Evolutionary conservation across 2,113 vertebrate genomes (phyloP).

Genomic region (Corapipo altera): DNA sequence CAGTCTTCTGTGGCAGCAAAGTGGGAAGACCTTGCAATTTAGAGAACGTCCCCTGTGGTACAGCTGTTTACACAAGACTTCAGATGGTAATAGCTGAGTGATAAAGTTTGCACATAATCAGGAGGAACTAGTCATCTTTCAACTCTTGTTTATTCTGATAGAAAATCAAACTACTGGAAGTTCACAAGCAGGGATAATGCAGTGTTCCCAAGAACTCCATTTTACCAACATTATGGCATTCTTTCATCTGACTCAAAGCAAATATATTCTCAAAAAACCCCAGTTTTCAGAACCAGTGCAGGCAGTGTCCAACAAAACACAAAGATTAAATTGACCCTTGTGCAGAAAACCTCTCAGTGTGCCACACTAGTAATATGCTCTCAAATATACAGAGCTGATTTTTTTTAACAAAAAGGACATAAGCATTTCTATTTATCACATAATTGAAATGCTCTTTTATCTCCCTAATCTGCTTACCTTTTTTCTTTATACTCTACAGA

Average conservation of each 20-base stretch:
- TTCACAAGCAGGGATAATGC: background rate
- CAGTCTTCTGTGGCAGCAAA: background rate
- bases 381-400: background rate
- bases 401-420: background rate
- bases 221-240: background rate
- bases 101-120: background rate
- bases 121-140: background rate
- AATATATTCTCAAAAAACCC: background rate
- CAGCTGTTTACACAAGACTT: background rate
- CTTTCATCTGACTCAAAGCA: background rate
- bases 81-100: background rate
- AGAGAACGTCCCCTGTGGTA: background rate
- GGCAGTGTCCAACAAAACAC: background rate
- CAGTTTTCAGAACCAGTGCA: background rate
- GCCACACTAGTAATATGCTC: background rate
- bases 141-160: background rate
- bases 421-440: background rate
- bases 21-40: fast-evolving
- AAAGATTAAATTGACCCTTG: background rate
- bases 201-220: background rate
- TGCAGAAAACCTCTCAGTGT: background rate
- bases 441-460: background rate
- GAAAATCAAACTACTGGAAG: background rate
- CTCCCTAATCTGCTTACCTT: background rate
- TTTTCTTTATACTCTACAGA: background rate